A percentile compares a stretch with the other conserved stretches of the same genome.
phyloP scores from a whole-genome alignment of 2,888 invertebrate genomes.

The Tetrapedia diversipes region DNA sequence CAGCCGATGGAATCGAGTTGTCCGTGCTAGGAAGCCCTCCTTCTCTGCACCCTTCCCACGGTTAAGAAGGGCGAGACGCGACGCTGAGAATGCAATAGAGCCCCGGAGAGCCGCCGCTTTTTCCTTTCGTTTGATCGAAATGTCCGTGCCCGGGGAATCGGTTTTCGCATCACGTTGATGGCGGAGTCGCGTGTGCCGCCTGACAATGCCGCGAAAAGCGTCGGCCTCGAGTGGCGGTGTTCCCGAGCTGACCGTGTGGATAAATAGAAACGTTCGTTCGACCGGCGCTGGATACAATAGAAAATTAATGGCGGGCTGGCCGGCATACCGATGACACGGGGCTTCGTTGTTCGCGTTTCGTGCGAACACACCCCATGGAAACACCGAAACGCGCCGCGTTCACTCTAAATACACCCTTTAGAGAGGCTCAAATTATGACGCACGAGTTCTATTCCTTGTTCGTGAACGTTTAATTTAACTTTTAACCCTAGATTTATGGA shows the following conservation, averaged over 20 bases:
- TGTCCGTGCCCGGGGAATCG: conserved; percentile 52
- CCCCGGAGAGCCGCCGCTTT: conserved; percentile 30
- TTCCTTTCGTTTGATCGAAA: conserved; percentile 54
- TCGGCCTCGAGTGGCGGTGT: conserved; percentile 7
- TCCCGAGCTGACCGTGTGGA: conserved; percentile 25
- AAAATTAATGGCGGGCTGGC: conserved; percentile 63
- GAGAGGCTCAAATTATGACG: too few relatives aligned
- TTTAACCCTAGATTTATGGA: too few relatives aligned
- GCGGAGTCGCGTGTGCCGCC: conserved; percentile 59
- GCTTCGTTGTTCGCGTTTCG: too few relatives aligned
- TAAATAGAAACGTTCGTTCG: conserved; percentile 55
- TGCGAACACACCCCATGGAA: too few relatives aligned
- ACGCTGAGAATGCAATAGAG: conserved; percentile 52
- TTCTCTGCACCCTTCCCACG: conserved; percentile 2
- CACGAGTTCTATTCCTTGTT: too few relatives aligned
- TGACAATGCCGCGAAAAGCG: conserved; percentile 57
- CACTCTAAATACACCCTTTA: too few relatives aligned
- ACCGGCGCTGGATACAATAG: conserved; percentile 59
- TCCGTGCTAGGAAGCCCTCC: conserved; percentile 23
- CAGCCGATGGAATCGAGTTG: conserved; percentile 38
- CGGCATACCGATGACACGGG: conserved; percentile 42
- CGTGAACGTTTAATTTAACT: too few relatives aligned
- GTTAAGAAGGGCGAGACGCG: conserved; percentile 21
- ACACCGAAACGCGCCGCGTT: too few relatives aligned
- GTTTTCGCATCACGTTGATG: conserved; percentile 66